Percentiles rank a stretch among this genome's conserved stretches.
Evolutionary conservation across 1,140 invertebrate genomes (phyloP).

Genomic region (Drosophila trapezifrons): DNA sequence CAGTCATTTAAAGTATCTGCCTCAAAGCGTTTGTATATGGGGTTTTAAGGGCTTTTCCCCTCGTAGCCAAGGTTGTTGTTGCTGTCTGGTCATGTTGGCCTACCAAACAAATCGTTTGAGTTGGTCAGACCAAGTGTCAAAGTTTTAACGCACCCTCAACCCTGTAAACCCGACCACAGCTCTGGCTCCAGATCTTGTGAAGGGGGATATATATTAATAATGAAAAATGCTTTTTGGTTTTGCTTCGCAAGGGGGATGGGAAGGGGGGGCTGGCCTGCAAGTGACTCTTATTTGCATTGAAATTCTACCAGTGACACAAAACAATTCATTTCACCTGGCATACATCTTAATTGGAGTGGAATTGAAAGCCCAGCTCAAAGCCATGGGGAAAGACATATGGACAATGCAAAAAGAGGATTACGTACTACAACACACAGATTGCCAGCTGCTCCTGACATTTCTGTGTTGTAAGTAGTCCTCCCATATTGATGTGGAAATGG

Average conservation of each 20-base stretch:
- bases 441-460: slow-evolving; percentile 44
- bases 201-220: slow-evolving; percentile 41
- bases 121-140: slow-evolving; percentile 75
- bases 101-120: slow-evolving; percentile 76
- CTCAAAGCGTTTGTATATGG: slow-evolving; percentile 66
- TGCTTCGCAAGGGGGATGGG: not conserved
- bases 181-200: slow-evolving; percentile 5
- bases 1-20: slow-evolving; percentile 69
- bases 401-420: slow-evolving; percentile 53
- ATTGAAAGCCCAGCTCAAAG: slow-evolving; percentile 50
- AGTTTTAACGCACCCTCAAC: slow-evolving; percentile 62
- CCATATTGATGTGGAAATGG: not conserved
- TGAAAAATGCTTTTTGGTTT: slow-evolving; percentile 39
- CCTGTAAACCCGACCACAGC: slow-evolving; percentile 8
- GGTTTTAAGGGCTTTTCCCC: slow-evolving; percentile 44
- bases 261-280: slow-evolving; percentile 12
- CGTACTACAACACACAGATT: slow-evolving; percentile 29
- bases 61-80: slow-evolving; percentile 45
- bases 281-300: slow-evolving; percentile 48
- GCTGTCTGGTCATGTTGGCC: slow-evolving; percentile 57
- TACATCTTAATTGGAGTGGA: slow-evolving; percentile 60
- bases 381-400: not conserved
- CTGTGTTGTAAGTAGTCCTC: slow-evolving; percentile 42
- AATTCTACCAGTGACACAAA: slow-evolving; percentile 29
- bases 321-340: slow-evolving; percentile 49